A percentile compares a stretch with the other conserved stretches of the same genome.
phyloP scores from a whole-genome alignment of 2,888 invertebrate species.

The Diplazon laetatorius region DNA sequence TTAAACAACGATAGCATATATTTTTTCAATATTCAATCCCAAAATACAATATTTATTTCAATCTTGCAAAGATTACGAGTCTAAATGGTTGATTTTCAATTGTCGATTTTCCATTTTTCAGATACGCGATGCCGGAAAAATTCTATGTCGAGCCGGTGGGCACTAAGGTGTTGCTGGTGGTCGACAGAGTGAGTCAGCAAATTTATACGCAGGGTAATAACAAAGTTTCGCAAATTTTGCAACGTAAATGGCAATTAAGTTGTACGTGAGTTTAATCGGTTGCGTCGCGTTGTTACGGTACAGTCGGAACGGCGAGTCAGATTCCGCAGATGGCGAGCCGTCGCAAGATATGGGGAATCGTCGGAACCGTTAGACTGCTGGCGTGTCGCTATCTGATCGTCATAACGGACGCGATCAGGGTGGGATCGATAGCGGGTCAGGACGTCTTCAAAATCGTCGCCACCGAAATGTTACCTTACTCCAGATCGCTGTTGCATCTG shows the following conservation, averaged over 20 bases:
- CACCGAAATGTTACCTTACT: slow-evolving; percentile 93
- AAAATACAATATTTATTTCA: not conserved
- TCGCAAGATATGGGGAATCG: slow-evolving; percentile 92
- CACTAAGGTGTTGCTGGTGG: slow-evolving; percentile 90
- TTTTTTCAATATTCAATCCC: too few species aligned
- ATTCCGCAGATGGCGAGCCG: slow-evolving; percentile 86
- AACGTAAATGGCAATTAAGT: not conserved
- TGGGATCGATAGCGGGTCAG: slow-evolving; percentile 92
- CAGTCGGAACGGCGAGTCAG: slow-evolving; percentile 83
- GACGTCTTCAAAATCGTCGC: slow-evolving; percentile 91
- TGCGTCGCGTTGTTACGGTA: slow-evolving; percentile 43
- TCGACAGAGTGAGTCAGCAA: slow-evolving; percentile 92
- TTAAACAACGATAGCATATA: too few species aligned
- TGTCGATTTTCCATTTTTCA: slow-evolving; percentile 80
- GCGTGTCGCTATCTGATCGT: slow-evolving; percentile 95
- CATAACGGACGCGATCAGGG: slow-evolving; percentile 91
- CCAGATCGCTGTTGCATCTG: slow-evolving; percentile 92
- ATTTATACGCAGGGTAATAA: slow-evolving; percentile 87
- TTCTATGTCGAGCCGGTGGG: slow-evolving; percentile 93
- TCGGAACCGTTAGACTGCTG: slow-evolving; percentile 92
- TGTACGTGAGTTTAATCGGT: not conserved
- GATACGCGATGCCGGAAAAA: slow-evolving; percentile 94
- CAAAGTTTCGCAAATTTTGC: not conserved
- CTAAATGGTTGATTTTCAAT: not conserved
- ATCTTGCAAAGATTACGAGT: not conserved